phyloP scores from a whole-genome alignment of 2,888 invertebrate genomes.

The Ectobius pallidus region DNA sequence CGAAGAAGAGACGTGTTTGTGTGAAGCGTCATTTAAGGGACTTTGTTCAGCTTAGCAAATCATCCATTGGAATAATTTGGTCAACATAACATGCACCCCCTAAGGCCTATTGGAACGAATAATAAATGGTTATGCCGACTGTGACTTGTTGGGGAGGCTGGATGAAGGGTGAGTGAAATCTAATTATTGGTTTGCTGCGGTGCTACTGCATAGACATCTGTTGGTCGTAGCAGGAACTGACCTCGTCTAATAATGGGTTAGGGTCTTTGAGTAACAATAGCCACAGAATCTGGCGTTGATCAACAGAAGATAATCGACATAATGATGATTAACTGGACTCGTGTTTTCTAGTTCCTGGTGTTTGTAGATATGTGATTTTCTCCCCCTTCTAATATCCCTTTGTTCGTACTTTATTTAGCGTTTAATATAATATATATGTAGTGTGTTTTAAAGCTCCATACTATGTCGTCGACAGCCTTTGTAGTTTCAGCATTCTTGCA shows the following conservation, averaged over 20 bases:
- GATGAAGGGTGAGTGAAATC: slow-evolving; percentile 10
- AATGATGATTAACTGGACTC: background rate
- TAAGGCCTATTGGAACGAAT: background rate
- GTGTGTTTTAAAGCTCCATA: no score
- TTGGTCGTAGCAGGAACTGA: slow-evolving; percentile 9
- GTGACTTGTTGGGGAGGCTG: slow-evolving; percentile 1
- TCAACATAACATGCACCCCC: slow-evolving; percentile 5
- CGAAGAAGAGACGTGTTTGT: background rate
- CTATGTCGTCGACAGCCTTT: no score
- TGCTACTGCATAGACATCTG: slow-evolving; percentile 10
- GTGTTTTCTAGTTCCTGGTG: no score
- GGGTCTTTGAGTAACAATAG: background rate
- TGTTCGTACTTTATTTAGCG: no score
- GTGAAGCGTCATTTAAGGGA: slow-evolving; percentile 9
- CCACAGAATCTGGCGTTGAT: no score
- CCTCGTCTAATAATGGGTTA: background rate
- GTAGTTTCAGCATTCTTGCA: no score
- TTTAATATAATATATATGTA: no score
- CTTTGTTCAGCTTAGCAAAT: background rate
- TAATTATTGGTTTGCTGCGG: slow-evolving; percentile 14
- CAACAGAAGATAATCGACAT: background rate
- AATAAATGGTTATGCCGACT: slow-evolving; percentile 14
- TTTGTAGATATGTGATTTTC: no score
- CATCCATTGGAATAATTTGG: slow-evolving; percentile 21
- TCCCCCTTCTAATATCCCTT: no score